These are phyloP conservation scores for Clarias platycephalus DNA, from an alignment of 2,797 vertebrate genomes.

Conservation along the genomic window DNA sequence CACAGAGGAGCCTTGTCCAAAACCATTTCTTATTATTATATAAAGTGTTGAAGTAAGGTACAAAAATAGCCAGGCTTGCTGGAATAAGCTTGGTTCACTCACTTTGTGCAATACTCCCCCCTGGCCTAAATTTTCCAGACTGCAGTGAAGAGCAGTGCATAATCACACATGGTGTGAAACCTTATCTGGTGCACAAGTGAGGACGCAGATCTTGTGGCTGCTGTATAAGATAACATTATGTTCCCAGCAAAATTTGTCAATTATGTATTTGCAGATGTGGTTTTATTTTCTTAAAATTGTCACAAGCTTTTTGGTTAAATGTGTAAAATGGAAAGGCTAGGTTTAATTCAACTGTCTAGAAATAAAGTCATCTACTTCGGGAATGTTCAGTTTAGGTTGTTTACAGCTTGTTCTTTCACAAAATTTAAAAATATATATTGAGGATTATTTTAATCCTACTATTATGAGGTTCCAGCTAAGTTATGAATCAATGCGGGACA, in stretches of 20 bases:
- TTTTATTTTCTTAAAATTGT: background rate
- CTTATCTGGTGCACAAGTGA: background rate
- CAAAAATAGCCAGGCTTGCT: background rate
- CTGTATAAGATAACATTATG: background rate
- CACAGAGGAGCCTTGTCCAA: background rate
- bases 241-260: background rate
- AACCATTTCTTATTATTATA: background rate
- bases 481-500: background rate
- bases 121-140: background rate
- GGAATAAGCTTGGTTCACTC: background rate
- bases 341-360: background rate
- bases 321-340: background rate
- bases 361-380: background rate
- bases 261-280: background rate
- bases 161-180: background rate
- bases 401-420: background rate
- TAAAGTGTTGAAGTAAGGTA: background rate
- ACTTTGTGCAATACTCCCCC: slow-evolving; percentile 7
- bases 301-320: slow-evolving; percentile 2
- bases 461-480: background rate
- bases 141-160: background rate
- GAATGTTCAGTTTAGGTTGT: background rate
- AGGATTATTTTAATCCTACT: background rate
- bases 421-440: background rate
- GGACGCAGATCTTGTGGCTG: background rate